Conservation (phyloP, 2,888 invertebrate genomes). For the Aphrophora alni region DNA sequence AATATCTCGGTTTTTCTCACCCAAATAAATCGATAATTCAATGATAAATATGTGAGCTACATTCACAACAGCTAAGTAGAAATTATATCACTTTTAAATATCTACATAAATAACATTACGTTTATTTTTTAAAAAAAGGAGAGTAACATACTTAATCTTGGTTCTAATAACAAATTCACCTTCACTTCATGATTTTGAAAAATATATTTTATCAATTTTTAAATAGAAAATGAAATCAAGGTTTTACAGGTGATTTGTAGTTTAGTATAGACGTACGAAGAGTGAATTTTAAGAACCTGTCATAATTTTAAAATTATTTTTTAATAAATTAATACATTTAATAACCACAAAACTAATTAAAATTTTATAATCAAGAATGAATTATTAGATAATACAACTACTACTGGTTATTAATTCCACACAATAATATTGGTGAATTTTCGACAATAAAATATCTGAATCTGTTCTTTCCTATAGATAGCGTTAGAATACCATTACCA, state of each 20-base stretch:
- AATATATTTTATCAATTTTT: too few species aligned
- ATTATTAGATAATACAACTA: background rate
- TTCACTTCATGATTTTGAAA: too few species aligned
- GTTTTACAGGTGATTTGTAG: background rate
- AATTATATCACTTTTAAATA: too few species aligned
- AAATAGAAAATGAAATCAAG: background rate
- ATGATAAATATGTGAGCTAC: too few species aligned
- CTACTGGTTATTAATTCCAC: background rate
- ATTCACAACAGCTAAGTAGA: too few species aligned
- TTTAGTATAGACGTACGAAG: background rate
- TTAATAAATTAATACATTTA: background rate
- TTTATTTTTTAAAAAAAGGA: too few species aligned
- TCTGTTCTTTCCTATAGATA: background rate
- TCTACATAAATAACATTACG: too few species aligned
- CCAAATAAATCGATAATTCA: too few species aligned
- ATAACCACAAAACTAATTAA: background rate
- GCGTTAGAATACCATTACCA: background rate
- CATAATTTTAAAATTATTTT: too few species aligned
- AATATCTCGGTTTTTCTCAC: too few species aligned
- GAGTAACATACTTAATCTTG: too few species aligned
- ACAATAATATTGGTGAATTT: background rate
- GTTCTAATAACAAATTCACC: too few species aligned
- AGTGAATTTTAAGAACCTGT: background rate
- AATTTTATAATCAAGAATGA: background rate
- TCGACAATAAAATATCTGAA: background rate